Conservation (phyloP, 2,888 invertebrate species). For the Tenthredo livida region DNA sequence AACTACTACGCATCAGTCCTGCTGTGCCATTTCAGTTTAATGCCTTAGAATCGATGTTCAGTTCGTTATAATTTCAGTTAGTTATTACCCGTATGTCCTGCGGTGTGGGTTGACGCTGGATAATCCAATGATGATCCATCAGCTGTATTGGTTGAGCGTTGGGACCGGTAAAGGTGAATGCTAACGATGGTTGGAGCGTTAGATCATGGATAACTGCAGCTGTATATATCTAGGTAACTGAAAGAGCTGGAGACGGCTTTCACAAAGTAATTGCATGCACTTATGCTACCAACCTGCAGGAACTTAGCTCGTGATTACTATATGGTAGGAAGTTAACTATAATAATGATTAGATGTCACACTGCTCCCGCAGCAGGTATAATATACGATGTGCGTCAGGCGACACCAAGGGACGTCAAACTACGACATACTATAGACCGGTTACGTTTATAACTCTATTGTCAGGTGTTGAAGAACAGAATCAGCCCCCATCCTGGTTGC, state of each 20-base stretch:
- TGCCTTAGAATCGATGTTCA: constrained; percentile 61
- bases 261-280: constrained; percentile 46
- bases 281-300: constrained; percentile 21
- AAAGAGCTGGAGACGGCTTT: constrained; percentile 41
- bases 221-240: not conserved
- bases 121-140: constrained; percentile 28
- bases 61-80: constrained; percentile 55
- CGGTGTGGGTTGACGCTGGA: not conserved
- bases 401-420: constrained; percentile 21
- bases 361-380: constrained; percentile 1
- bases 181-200: constrained; percentile 9
- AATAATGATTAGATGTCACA: constrained; percentile 45
- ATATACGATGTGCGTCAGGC: constrained; percentile 23
- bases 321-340: constrained; percentile 30
- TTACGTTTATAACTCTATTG: constrained; percentile 38
- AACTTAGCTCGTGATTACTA: constrained; percentile 40
- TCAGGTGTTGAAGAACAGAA: constrained; percentile 1
- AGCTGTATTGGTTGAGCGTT: constrained; percentile 3
- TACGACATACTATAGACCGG: not conserved
- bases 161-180: constrained; percentile 24
- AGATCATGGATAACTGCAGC: constrained; percentile 9
- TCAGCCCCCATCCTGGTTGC: not conserved
- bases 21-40: not conserved
- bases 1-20: not conserved
- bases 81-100: constrained; percentile 7